Evolutionary conservation across 2,797 vertebrate genomes (phyloP), one percentile per base, ranked within the genome.

Genomic region (Florisuga fusca): DNA sequence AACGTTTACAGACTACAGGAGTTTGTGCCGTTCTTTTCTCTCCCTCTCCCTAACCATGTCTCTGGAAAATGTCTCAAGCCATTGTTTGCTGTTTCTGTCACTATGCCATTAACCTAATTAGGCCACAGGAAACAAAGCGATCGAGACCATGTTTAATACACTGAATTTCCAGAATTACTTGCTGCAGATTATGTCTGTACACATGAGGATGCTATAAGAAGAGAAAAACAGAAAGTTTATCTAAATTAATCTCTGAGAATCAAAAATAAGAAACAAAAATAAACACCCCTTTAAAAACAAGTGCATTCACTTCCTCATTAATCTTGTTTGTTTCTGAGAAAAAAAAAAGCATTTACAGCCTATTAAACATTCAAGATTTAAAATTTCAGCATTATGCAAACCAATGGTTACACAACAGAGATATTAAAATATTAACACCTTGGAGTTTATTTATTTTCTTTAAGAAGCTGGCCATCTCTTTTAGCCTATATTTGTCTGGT

Each of bases 401-500:
- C 74, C n/a, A 71, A 25, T 53, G 85, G 21, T 68, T 78, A 62
- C 15, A 78, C 26, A 82, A 63, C 71, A 93, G 31, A 95, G 66
- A 86, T 69, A 94, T 79, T 95, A 67, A 87, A 97, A 93, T 94
- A 96, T 92, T 76, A 96, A 93, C 84, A 72, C 29, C 12, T 90
- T 90, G 82, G 45, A 57, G 36, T 63, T 92, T 91, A 67, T 69
- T 29, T n/a, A 87, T 58, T 76, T 93, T 76, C 94, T 89, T 95
- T 79, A 63, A 87, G 90, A 55, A 88, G 43, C 17, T 91, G 85
- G 31, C 45, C 90, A 85, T 87, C 80, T 96, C 82, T 94, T 95
- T 91, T 94, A 96, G 79, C 67, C 90, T 90, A 73, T 90, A 96
- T 97, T 97, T 97, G 94, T 87, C 93, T 36, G 41, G 95, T 96